Base-by-base conservation (phyloP, 2,888 invertebrate species). In the Lumbricus terrestris region DNA sequence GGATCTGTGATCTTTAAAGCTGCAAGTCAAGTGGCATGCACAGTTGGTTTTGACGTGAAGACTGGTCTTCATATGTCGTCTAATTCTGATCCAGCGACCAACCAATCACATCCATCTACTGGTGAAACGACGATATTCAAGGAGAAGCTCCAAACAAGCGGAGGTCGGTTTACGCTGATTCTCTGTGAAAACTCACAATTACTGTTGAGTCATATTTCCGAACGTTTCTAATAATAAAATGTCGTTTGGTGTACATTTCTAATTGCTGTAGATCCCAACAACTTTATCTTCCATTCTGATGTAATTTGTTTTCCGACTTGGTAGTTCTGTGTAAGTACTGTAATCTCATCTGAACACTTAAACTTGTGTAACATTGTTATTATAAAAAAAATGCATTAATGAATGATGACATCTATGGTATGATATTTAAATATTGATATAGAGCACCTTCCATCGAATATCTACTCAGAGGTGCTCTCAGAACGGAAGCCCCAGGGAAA, bases 1-100 rank as follows among this genome's bases (percentile, higher is more conserved):
- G 98, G 98, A 91, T 96, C 96, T 37, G 96, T 96, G 0, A 96
- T 98, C 88, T 97, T 98, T 94, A 96, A 97, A 1, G 96, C 97
- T 93, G 97, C 97, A 18, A 96, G 97, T 0, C 96, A 97, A 92
- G 97, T 97, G 93, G 96, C 97, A 33, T 96, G 96, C 91, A 95
- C 95, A 34, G 96, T 96, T 2, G 97, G 97, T 0, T 95, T 96
- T 93, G 95, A 96, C 92, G 93, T 93, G 34, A 94, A 94, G 38
- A 95, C 95, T 35, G 95, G 96, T 6, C 92, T 95, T 34, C 94
- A 94, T 91, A 90, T 93, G 54, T 91, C 92, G 23, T 92, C 93
- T 20, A 91, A 92, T 34, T 93, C 92, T 11, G 90, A 92, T n/a
- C 29, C 29, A 69, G 69, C 8, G 69, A 69, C 69, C 69, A n/a